Evolutionary conservation across 1,140 invertebrate species (phyloP).

Genomic region (Hyposmocoma kahamanoa): DNA sequence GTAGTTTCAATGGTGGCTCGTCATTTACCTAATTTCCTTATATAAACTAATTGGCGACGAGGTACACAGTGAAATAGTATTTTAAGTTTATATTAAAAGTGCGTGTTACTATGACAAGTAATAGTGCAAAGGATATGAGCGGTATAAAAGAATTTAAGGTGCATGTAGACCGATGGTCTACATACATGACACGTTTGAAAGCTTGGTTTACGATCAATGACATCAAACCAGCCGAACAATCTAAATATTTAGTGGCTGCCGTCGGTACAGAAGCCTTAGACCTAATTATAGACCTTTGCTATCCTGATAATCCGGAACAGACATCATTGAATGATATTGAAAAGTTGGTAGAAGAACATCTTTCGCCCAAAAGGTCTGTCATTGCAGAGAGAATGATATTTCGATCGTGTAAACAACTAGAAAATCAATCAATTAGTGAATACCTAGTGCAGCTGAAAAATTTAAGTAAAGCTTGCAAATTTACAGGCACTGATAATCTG

Average conservation of each 20-base stretch:
- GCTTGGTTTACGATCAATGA: conserved; percentile 1
- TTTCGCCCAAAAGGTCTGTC: conserved; percentile 11
- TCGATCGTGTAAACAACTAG: conserved; percentile 6
- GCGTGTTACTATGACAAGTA: not conserved
- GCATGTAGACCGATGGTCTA: not conserved
- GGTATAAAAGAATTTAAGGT: not conserved
- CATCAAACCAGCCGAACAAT: not conserved
- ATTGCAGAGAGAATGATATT: conserved; percentile 12
- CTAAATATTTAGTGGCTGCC: conserved; percentile 3
- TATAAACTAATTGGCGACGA: no score
- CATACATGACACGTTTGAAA: not conserved
- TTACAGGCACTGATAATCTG: not conserved
- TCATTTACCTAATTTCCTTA: no score
- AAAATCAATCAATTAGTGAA: conserved; percentile 12
- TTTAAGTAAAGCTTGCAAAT: conserved; percentile 9
- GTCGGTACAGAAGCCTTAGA: conserved; percentile 4
- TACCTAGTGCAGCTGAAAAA: conserved; percentile 11
- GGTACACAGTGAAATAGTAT: no score
- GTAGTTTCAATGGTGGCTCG: no score
- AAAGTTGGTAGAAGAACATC: conserved; percentile 9
- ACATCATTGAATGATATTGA: not conserved
- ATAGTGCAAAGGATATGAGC: not conserved
- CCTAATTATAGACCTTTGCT: conserved; percentile 5
- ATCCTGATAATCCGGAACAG: conserved; percentile 1
- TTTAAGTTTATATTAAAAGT: no score